phyloP scores from a whole-genome alignment of 92 coral and sea anemone species.

The Phenganax marumi region DNA sequence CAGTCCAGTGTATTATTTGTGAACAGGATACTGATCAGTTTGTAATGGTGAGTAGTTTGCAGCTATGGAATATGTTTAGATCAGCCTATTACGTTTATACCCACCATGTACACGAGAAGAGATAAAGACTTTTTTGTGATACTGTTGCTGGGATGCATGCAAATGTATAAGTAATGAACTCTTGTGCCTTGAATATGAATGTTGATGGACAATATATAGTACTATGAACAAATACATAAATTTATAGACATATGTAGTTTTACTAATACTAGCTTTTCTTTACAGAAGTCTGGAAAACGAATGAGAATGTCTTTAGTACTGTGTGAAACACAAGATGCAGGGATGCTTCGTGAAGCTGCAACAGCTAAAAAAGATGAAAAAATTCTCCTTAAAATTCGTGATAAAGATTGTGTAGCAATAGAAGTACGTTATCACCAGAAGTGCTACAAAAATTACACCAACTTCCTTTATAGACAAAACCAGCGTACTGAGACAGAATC shows the following conservation, averaged over 20 bases:
- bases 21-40: conserved; percentile 22
- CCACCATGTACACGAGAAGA: not conserved
- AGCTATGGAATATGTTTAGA: not conserved
- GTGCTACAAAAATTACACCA: conserved; percentile 13
- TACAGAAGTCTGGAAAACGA: conserved; percentile 3
- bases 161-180: not conserved
- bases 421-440: conserved; percentile 24
- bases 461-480: not conserved
- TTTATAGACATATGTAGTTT: not conserved
- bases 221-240: not conserved
- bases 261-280: not conserved
- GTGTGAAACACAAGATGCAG: conserved; percentile 6
- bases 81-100: not conserved
- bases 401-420: conserved; percentile 28
- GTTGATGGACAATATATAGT: not conserved
- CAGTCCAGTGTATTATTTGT: conserved; percentile 16
- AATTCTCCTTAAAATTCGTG: not conserved
- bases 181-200: not conserved
- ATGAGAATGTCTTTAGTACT: not conserved
- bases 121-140: not conserved
- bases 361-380: not conserved
- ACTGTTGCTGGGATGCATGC: not conserved
- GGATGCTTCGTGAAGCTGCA: conserved; percentile 21
- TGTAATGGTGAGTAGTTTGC: conserved; percentile 8
- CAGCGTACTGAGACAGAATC: not conserved